These are phyloP conservation scores for Lasioglossum calceatum DNA, from an alignment of 2,888 invertebrate genomes.

Conservation along the genomic window DNA sequence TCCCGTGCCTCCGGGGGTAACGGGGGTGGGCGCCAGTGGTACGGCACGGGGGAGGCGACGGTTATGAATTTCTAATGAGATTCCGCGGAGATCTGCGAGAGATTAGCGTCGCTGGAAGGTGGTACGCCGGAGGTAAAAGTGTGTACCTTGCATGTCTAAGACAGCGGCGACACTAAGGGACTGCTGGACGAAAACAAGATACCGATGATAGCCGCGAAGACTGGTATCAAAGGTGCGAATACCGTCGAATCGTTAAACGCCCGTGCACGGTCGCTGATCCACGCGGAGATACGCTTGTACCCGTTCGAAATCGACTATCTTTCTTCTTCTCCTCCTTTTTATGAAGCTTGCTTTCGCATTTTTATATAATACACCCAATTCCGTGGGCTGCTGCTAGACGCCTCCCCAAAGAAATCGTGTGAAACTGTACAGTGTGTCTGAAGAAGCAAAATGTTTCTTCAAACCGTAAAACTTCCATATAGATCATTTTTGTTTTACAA, in stretches of 20 bases:
- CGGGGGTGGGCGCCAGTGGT: slow-evolving; percentile 49
- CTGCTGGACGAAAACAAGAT: slow-evolving; percentile 74
- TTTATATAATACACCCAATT: slow-evolving; percentile 4
- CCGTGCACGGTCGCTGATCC: not conserved
- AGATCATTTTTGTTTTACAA: too few species aligned
- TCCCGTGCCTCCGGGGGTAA: slow-evolving; percentile 63
- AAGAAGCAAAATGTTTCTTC: not conserved
- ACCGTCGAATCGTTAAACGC: slow-evolving; percentile 21
- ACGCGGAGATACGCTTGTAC: not conserved
- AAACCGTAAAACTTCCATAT: not conserved
- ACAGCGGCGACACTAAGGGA: slow-evolving; percentile 71
- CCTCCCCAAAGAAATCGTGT: not conserved
- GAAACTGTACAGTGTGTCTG: not conserved
- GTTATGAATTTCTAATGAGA: slow-evolving; percentile 85
- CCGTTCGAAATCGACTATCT: not conserved
- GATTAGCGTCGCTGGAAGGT: slow-evolving; percentile 80
- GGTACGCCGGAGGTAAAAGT: slow-evolving; percentile 75
- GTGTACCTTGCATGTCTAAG: slow-evolving; percentile 80
- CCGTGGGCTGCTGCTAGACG: not conserved
- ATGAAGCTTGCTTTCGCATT: not conserved
- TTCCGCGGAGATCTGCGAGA: slow-evolving; percentile 84
- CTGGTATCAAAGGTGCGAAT: slow-evolving; percentile 28
- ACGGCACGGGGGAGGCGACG: slow-evolving; percentile 75
- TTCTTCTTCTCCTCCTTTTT: not conserved
- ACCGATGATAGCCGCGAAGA: slow-evolving; percentile 58